Conservation (phyloP, 2,113 vertebrate species). For the Misgurnus mizolepis region DNA sequence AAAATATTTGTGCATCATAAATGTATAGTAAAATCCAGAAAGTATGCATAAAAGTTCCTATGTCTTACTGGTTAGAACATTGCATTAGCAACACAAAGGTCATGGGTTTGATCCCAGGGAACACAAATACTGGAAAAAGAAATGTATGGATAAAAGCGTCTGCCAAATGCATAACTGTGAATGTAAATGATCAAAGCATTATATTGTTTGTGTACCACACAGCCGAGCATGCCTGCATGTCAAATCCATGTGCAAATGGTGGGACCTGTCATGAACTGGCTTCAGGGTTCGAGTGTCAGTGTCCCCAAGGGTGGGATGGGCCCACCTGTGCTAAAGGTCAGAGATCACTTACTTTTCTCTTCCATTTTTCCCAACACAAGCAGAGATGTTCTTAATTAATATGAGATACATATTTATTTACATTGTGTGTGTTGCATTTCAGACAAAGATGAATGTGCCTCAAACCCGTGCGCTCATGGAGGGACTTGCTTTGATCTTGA, state of each 20-base stretch:
- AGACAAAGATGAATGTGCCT: slow-evolving; percentile 92
- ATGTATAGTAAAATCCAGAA: not conserved
- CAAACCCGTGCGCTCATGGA: slow-evolving; percentile 85
- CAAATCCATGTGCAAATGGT: slow-evolving; percentile 92
- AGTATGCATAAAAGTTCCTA: too few relatives aligned
- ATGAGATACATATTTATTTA: slow-evolving; percentile 7
- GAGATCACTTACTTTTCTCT: slow-evolving; percentile 52
- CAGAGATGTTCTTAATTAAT: not conserved
- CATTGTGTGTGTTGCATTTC: slow-evolving; percentile 48
- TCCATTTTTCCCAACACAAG: not conserved
- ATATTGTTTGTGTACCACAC: slow-evolving; percentile 12
- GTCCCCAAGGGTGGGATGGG: slow-evolving; percentile 89
- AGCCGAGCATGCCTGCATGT: slow-evolving; percentile 93
- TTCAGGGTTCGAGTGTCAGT: slow-evolving; percentile 90
- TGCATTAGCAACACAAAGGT: not conserved
- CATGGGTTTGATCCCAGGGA: too few relatives aligned
- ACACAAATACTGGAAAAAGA: too few relatives aligned
- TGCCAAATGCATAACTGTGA: too few relatives aligned
- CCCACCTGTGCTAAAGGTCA: slow-evolving; percentile 91
- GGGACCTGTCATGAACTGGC: slow-evolving; percentile 89
- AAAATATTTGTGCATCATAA: not conserved
- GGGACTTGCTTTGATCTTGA: slow-evolving; percentile 90
- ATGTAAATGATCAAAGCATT: not conserved
- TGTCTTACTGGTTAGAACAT: too few relatives aligned
- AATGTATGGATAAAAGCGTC: too few relatives aligned